Conservation (phyloP, 2,113 vertebrate species). For the Marmota flaviventris region DNA sequence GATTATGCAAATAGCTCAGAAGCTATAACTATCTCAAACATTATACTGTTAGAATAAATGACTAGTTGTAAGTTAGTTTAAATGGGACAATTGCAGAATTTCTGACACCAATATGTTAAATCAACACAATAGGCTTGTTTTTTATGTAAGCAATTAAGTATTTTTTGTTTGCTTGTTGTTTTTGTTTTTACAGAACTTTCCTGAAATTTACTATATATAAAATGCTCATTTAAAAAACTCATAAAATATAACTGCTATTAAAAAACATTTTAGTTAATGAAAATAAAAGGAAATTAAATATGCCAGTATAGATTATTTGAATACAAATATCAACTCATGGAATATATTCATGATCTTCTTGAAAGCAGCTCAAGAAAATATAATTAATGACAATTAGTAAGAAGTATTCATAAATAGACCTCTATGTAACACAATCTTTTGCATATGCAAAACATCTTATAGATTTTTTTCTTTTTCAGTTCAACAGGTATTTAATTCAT, state of each 20-base stretch:
- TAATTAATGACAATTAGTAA: background rate
- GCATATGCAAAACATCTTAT: background rate
- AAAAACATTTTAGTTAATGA: conserved; percentile 18
- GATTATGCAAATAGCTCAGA: conserved; percentile 68
- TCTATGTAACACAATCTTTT: background rate
- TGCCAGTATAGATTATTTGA: background rate
- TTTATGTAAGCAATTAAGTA: background rate
- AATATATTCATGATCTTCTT: background rate
- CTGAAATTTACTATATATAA: conserved; percentile 22
- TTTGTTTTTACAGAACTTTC: background rate
- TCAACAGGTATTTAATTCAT: background rate
- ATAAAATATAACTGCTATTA: background rate
- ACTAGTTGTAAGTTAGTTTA: conserved; percentile 44
- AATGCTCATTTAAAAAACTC: background rate
- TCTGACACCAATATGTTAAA: background rate
- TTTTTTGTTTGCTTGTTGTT: background rate
- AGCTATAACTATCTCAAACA: conserved; percentile 45
- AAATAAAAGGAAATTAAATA: background rate
- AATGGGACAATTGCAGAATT: conserved; percentile 23
- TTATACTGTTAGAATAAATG: conserved; percentile 52
- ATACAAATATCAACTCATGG: background rate
- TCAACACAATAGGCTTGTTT: background rate
- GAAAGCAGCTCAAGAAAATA: background rate
- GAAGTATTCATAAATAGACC: background rate
- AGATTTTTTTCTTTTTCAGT: background rate